Evolutionary conservation across 2,113 vertebrate genomes (phyloP).

Genomic region (Sturnus vulgaris): DNA sequence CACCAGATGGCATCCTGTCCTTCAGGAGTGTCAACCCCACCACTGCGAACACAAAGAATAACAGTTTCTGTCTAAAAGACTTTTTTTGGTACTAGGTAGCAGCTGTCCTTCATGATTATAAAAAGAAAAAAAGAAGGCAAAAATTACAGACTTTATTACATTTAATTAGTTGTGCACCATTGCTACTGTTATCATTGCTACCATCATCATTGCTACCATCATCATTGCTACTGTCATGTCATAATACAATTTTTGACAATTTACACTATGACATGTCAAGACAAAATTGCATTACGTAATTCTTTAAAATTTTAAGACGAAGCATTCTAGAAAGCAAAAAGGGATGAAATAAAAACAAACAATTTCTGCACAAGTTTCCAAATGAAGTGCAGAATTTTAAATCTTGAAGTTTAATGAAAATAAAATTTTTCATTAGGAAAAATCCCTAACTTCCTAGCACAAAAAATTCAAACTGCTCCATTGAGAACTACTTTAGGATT

Average conservation of each 20-base stretch:
- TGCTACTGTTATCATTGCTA: not conserved
- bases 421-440: not conserved
- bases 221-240: not conserved
- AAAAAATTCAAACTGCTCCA: not conserved
- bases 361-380: not conserved
- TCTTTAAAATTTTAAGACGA: not conserved
- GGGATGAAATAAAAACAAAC: not conserved
- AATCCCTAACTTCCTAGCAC: not conserved
- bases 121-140: not conserved
- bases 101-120: not conserved
- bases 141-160: not conserved
- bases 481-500: not conserved
- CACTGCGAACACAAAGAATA: not conserved
- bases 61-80: not conserved
- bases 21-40: not conserved
- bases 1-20: not conserved
- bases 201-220: not conserved
- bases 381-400: not conserved
- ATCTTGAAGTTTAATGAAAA: not conserved
- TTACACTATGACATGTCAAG: not conserved
- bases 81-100: not conserved
- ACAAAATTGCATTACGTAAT: not conserved
- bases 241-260: slow-evolving; percentile 7
- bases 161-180: slow-evolving; percentile 12
- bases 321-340: not conserved